phyloP scores from a whole-genome alignment of 2,888 invertebrate genomes.

The Xylota sylvarum region DNA sequence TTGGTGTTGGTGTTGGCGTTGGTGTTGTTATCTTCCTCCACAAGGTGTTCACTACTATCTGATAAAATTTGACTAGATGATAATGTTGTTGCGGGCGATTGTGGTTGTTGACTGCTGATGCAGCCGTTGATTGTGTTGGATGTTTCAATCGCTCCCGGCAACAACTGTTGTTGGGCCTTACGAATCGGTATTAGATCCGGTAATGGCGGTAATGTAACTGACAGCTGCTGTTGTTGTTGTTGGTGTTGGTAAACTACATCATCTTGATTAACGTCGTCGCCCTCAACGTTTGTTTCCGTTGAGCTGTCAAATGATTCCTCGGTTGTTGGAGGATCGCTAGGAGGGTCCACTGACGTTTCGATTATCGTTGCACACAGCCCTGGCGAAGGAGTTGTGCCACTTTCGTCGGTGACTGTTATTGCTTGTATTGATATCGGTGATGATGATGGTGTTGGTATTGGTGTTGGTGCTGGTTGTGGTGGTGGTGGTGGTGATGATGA shows the following conservation, averaged over 20 bases:
- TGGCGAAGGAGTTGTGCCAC: slow-evolving; percentile 27
- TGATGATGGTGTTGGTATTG: neutral
- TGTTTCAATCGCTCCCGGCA: slow-evolving; percentile 51
- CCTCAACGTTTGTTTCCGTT: slow-evolving; percentile 40
- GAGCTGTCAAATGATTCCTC: slow-evolving; percentile 47
- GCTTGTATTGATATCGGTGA: slow-evolving; percentile 45
- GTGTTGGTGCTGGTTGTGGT: too few relatives aligned
- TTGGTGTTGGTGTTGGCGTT: neutral
- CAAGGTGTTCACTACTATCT: too few relatives aligned
- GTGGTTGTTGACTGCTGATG: slow-evolving; percentile 38
- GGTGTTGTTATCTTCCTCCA: too few relatives aligned
- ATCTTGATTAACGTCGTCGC: slow-evolving; percentile 2
- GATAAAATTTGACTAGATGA: too few relatives aligned
- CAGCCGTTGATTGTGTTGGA: slow-evolving; percentile 5
- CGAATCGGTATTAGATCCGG: slow-evolving; percentile 74
- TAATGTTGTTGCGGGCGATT: slow-evolving; percentile 52
- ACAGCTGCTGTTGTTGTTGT: slow-evolving; percentile 34
- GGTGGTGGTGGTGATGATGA: slow-evolving; percentile 34
- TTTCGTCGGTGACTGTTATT: slow-evolving; percentile 49
- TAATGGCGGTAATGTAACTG: slow-evolving; percentile 64
- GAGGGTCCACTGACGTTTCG: slow-evolving; percentile 39
- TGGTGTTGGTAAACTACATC: slow-evolving; percentile 49
- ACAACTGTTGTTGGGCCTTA: slow-evolving; percentile 57
- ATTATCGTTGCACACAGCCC: slow-evolving; percentile 10
- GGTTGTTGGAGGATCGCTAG: slow-evolving; percentile 66